Evolutionary conservation across 2,797 vertebrate genomes (phyloP).

Genomic region (Protonibea diacanthus): DNA sequence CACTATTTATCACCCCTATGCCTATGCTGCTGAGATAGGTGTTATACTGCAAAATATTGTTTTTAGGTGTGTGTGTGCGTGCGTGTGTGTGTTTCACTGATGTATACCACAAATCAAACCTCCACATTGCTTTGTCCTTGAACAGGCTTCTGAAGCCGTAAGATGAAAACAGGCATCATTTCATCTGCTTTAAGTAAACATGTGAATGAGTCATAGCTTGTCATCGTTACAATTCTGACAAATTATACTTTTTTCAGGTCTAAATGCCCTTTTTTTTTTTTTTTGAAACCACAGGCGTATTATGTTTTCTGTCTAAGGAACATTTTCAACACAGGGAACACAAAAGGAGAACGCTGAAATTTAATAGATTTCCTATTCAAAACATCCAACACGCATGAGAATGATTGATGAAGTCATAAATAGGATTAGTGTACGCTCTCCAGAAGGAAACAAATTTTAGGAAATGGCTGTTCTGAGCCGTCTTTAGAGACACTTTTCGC

Average conservation of each 20-base stretch:
- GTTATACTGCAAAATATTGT: constrained; percentile 54
- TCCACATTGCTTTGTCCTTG: constrained; percentile 58
- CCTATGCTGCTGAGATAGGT: constrained; percentile 59
- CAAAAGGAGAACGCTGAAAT: constrained; percentile 13
- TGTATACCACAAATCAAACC: constrained; percentile 55
- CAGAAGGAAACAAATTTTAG: constrained; percentile 5
- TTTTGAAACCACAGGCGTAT: neutral
- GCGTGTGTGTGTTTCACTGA: constrained; percentile 18
- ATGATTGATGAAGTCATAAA: constrained; percentile 43
- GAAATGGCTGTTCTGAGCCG: neutral
- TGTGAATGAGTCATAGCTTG: constrained; percentile 46
- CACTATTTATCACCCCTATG: constrained; percentile 71
- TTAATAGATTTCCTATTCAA: constrained; percentile 28
- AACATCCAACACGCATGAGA: constrained; percentile 26
- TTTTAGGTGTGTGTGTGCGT: constrained; percentile 37
- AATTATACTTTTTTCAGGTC: constrained; percentile 28
- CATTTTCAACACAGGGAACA: constrained; percentile 12
- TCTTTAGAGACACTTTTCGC: neutral
- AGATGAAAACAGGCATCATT: constrained; percentile 52
- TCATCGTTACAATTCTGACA: constrained; percentile 34
- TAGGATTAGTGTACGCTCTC: constrained; percentile 18
- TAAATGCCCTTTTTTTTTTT: constrained; percentile 3
- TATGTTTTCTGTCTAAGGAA: constrained; percentile 40
- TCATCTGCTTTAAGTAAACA: constrained; percentile 51
- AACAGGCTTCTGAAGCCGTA: constrained; percentile 39